phyloP scores from a whole-genome alignment of 2,113 vertebrate genomes.

The Nycticorax nycticorax region DNA sequence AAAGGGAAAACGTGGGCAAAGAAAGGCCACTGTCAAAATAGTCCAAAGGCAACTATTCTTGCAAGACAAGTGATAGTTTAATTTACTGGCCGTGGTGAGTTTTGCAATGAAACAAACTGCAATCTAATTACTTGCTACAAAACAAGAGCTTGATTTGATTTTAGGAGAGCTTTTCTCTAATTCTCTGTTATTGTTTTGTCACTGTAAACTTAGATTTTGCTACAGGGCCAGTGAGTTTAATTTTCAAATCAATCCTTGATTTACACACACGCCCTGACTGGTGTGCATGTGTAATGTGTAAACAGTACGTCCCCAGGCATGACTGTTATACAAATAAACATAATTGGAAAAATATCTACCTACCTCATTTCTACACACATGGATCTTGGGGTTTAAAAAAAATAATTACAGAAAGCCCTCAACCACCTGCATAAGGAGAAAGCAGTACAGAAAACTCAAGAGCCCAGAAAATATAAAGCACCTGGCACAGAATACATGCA shows the following conservation, averaged over 20 bases:
- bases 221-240: conserved; percentile 36
- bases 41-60: conserved; percentile 27
- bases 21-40: neutral
- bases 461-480: neutral
- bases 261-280: neutral
- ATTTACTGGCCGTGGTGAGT: conserved; percentile 44
- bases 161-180: conserved; percentile 41
- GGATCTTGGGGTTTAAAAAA: neutral
- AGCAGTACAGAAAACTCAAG: neutral
- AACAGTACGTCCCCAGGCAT: neutral
- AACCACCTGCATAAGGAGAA: neutral
- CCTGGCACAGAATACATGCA: neutral
- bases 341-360: neutral
- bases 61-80: conserved; percentile 46
- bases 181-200: conserved; percentile 42
- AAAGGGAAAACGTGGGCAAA: neutral
- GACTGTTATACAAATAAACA: neutral
- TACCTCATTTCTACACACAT: neutral
- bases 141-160: conserved; percentile 61
- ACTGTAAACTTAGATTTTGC: conserved; percentile 39
- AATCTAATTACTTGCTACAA: conserved; percentile 57
- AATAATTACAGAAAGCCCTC: neutral
- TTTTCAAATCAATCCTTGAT: conserved; percentile 32
- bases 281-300: neutral
- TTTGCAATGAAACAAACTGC: conserved; percentile 41